Evolutionary conservation across 2,797 vertebrate genomes (phyloP).

Genomic region (Coccyzus lansbergi): DNA sequence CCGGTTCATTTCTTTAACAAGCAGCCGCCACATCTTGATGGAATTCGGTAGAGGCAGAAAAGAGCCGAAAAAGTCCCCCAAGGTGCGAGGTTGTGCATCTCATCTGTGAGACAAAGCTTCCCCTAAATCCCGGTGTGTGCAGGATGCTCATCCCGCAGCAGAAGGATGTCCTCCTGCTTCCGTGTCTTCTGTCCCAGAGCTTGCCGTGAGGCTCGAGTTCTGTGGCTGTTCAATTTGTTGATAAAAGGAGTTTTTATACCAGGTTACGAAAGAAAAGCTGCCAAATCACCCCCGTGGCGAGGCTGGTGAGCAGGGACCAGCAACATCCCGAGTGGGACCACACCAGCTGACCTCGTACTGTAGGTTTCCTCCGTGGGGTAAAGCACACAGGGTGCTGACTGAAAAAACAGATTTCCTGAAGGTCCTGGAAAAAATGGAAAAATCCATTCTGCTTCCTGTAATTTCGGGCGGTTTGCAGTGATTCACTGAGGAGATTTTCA

Average conservation of each 20-base stretch:
- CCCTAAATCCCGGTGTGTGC: background rate
- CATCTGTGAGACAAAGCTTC: background rate
- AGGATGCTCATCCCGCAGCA: background rate
- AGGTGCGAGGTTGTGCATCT: background rate
- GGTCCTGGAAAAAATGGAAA: background rate
- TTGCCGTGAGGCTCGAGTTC: rapidly evolving
- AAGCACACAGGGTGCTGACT: background rate
- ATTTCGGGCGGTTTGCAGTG: background rate
- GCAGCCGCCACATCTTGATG: slow-evolving; percentile 30
- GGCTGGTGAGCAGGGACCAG: background rate
- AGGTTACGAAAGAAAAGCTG: background rate
- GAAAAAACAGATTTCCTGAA: background rate
- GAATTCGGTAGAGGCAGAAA: slow-evolving; percentile 65
- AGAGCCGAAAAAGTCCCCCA: background rate
- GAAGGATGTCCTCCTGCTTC: background rate
- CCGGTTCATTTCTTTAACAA: slow-evolving; percentile 49
- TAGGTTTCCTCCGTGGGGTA: background rate
- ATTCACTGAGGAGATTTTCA: background rate
- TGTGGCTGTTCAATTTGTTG: background rate
- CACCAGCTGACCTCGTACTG: background rate
- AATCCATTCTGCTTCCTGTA: background rate
- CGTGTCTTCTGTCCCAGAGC: background rate
- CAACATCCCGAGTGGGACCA: background rate
- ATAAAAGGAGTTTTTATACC: background rate
- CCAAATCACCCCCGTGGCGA: rapidly evolving